Percentiles rank a stretch among this genome's conserved stretches.
Evolutionary conservation across 2,113 vertebrate genomes (phyloP).

Genomic region (Xiphophorus hellerii): DNA sequence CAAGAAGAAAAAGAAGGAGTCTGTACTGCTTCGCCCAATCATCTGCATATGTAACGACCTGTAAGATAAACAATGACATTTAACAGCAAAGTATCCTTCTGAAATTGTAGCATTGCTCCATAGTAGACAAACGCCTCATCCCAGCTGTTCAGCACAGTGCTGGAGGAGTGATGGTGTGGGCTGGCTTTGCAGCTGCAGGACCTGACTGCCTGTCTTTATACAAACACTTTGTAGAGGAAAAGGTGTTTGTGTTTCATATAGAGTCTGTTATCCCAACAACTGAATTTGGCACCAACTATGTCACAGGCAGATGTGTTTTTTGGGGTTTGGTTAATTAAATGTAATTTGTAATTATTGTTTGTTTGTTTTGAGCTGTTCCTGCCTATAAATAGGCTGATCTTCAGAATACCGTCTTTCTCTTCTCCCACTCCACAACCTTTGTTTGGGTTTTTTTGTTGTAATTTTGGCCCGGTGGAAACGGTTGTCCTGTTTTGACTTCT

Average conservation of each 20-base stretch:
- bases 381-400: no score
- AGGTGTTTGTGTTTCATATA: not conserved
- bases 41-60: slow-evolving; percentile 98
- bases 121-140: not conserved
- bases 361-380: no score
- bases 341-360: no score
- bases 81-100: not conserved
- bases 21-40: slow-evolving; percentile 86
- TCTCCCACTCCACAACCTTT: no score
- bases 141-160: not conserved
- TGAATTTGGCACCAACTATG: not conserved
- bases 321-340: no score
- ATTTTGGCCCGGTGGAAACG: no score
- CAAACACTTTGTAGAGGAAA: not conserved
- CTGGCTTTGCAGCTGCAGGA: no score
- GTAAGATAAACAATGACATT: slow-evolving; percentile 72
- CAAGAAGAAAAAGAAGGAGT: slow-evolving; percentile 82
- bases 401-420: no score
- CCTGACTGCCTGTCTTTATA: not conserved
- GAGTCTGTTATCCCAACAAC: not conserved
- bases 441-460: no score
- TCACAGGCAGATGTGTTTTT: no score
- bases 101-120: not conserved
- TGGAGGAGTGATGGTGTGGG: not conserved
- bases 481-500: no score